Conservation (phyloP, 1,140 invertebrate species). For the Aphidius ervi region DNA sequence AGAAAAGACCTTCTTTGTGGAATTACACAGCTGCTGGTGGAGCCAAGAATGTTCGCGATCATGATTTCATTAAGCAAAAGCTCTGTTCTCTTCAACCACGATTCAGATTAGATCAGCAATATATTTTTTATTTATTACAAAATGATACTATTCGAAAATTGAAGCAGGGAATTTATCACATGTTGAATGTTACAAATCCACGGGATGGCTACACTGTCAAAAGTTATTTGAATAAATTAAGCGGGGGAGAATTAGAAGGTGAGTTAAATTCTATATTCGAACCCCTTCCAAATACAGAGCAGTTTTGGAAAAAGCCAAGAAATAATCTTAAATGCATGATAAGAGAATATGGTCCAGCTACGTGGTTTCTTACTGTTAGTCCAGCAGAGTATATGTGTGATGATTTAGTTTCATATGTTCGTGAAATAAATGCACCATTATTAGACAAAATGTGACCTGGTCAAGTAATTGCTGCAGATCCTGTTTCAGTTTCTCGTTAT, state of each 20-base stretch:
- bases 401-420: conserved; percentile 36
- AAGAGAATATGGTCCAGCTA: conserved; percentile 38
- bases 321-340: conserved; percentile 27
- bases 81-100: conserved; percentile 31
- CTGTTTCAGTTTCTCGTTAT: conserved; percentile 30
- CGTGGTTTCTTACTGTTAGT: conserved; percentile 44
- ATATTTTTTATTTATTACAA: conserved; percentile 36
- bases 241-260: conserved; percentile 8
- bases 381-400: conserved; percentile 39
- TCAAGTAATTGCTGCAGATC: conserved; percentile 26
- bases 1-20: no score
- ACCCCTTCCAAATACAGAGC: conserved; percentile 7
- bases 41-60: conserved; percentile 23
- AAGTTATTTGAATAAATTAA: conserved; percentile 12
- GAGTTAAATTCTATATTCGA: conserved; percentile 5
- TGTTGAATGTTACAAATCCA: conserved; percentile 22
- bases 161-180: conserved; percentile 29
- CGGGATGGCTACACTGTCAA: conserved; percentile 15
- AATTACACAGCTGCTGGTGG: no score
- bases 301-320: conserved; percentile 13
- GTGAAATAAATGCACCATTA: conserved; percentile 28
- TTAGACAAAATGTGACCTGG: conserved; percentile 17
- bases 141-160: conserved; percentile 33
- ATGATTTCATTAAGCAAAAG: conserved; percentile 32
- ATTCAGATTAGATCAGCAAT: conserved; percentile 35